These are phyloP conservation scores for Apamea epomidion DNA, from an alignment of 2,888 invertebrate species.

Conservation along the genomic window DNA sequence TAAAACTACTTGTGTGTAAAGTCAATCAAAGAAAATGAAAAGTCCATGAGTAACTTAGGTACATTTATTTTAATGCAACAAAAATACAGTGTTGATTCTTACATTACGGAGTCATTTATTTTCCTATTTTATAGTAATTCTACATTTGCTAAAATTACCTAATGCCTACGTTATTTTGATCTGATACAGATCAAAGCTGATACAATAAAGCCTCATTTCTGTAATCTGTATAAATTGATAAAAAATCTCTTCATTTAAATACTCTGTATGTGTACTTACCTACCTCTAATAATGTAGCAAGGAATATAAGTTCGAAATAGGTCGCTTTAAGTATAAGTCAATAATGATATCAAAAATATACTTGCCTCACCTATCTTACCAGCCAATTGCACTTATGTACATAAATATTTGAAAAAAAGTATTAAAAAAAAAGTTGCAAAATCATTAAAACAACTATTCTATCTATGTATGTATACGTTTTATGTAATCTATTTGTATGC, in stretches of 20 bases:
- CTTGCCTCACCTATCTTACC: constrained; percentile 12
- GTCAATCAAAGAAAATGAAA: constrained; percentile 52
- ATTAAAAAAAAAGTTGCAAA: constrained; percentile 59
- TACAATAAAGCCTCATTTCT: constrained; percentile 80
- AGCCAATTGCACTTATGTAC: constrained; percentile 56
- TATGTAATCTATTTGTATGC: constrained; percentile 39
- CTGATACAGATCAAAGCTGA: constrained; percentile 87
- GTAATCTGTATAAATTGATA: constrained; percentile 66
- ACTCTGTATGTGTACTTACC: constrained; percentile 12
- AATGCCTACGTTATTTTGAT: constrained; percentile 74
- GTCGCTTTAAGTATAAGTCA: background rate
- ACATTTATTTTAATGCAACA: constrained; percentile 70
- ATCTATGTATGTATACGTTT: constrained; percentile 16
- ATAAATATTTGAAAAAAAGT: constrained; percentile 42
- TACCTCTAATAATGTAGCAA: constrained; percentile 1
- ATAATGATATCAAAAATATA: constrained; percentile 34
- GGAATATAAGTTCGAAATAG: constrained; percentile 20
- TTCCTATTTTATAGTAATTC: constrained; percentile 34
- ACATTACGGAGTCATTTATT: constrained; percentile 51
- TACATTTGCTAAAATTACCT: constrained; percentile 55
- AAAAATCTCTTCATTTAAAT: constrained; percentile 50
- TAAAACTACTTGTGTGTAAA: background rate
- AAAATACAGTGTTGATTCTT: constrained; percentile 65
- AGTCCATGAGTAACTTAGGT: constrained; percentile 61
- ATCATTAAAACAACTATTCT: constrained; percentile 27